A percentile compares a stretch with the other conserved stretches of the same genome.
Evolutionary conservation across 1,140 invertebrate species (phyloP).

Genomic region (Sminthurinus signatus): DNA sequence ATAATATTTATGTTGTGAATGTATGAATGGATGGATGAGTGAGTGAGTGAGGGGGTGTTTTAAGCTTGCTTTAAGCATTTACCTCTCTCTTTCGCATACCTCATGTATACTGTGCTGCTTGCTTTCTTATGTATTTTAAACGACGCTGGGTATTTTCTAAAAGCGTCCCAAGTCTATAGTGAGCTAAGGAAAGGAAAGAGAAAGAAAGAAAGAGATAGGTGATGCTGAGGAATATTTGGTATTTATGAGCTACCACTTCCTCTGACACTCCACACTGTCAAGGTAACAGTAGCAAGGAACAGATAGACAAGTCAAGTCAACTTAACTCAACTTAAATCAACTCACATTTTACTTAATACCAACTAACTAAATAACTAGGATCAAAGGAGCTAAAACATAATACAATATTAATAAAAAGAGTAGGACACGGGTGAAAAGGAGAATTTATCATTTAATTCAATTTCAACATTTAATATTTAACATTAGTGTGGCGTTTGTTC

Average conservation of each 20-base stretch:
- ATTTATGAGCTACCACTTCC: conserved; percentile 3
- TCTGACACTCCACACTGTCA: not conserved
- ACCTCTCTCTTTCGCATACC: too few species aligned
- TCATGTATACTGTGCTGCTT: too few species aligned
- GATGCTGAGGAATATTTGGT: not conserved
- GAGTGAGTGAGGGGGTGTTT: too few species aligned
- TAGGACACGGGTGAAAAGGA: not conserved
- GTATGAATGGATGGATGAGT: too few species aligned
- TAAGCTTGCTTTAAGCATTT: too few species aligned
- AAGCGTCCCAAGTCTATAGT: too few species aligned
- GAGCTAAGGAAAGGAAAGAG: too few species aligned
- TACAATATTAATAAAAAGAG: not conserved
- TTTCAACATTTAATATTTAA: not conserved
- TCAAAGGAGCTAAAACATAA: not conserved
- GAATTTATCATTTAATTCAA: not conserved
- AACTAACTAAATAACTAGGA: not conserved
- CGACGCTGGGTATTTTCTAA: too few species aligned
- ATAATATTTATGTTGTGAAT: too few species aligned
- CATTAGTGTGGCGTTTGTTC: too few species aligned
- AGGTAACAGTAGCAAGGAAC: not conserved
- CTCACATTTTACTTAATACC: not conserved
- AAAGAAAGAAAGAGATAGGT: too few species aligned
- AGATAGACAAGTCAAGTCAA: not conserved
- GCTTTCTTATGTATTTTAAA: too few species aligned
- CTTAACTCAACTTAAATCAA: not conserved